Conservation (phyloP, 92 coral and sea anemone species). For the Umimayanthus chanpuru region DNA sequence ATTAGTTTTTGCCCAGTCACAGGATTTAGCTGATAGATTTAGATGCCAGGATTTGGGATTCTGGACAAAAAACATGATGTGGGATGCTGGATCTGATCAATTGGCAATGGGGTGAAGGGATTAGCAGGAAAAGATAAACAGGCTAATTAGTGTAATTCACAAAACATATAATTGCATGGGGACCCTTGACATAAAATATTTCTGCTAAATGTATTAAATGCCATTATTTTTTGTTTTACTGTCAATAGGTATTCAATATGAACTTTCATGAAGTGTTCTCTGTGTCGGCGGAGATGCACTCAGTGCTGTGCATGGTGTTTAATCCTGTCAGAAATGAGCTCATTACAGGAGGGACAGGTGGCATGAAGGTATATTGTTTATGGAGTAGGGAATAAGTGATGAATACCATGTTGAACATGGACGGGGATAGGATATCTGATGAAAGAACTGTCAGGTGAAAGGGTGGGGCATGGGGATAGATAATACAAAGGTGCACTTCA, state of each 20-base stretch:
- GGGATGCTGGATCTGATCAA: too few relatives aligned
- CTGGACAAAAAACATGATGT: too few relatives aligned
- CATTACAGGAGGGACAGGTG: conserved; percentile 96
- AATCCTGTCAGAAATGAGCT: conserved; percentile 88
- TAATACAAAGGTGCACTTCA: too few relatives aligned
- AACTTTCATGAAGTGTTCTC: conserved; percentile 96
- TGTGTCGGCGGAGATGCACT: conserved; percentile 96
- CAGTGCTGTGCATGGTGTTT: conserved; percentile 95
- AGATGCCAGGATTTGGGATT: too few relatives aligned
- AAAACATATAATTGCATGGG: too few relatives aligned
- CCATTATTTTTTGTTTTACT: not conserved
- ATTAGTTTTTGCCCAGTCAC: too few relatives aligned
- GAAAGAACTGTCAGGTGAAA: not conserved
- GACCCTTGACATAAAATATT: too few relatives aligned
- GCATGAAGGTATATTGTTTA: conserved; percentile 73
- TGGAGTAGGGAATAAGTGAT: not conserved
- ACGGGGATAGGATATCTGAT: not conserved
- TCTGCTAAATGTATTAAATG: too few relatives aligned
- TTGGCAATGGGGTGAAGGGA: too few relatives aligned
- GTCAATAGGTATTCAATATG: conserved; percentile 83
- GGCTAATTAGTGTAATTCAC: too few relatives aligned
- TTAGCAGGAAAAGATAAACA: too few relatives aligned
- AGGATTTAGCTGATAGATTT: too few relatives aligned
- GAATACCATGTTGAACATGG: not conserved
- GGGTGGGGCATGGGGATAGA: not conserved